Conservation (phyloP, 1,140 invertebrate genomes). For the Drosophila subobscura region DNA sequence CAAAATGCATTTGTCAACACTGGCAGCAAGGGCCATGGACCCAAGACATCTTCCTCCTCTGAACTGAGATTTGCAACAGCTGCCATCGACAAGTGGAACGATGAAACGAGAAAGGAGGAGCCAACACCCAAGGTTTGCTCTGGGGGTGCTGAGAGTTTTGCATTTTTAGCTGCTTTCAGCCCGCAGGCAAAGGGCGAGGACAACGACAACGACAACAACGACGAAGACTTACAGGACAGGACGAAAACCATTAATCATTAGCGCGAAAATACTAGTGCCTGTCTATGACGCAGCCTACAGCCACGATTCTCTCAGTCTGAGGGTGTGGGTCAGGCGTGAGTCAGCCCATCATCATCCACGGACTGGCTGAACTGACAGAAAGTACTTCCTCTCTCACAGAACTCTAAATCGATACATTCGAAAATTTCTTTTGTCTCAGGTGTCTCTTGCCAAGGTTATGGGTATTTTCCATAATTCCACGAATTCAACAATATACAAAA, state of each 20-base stretch:
- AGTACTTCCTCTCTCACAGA: no score
- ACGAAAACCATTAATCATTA: conserved; percentile 78
- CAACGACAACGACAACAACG: conserved; percentile 10
- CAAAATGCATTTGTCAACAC: conserved; percentile 76
- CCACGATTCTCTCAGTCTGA: conserved; percentile 11
- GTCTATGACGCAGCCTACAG: conserved; percentile 33
- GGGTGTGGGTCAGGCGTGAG: no score
- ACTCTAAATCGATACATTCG: no score
- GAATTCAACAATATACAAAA: no score
- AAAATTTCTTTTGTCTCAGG: no score
- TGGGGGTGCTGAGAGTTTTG: conserved; percentile 52
- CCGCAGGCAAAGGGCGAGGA: conserved; percentile 44
- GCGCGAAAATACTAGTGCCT: conserved; percentile 64
- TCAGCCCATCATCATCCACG: no score
- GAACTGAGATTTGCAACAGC: conserved; percentile 77
- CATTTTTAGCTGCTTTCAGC: conserved; percentile 50
- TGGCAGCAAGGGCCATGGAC: conserved; percentile 1
- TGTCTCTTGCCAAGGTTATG: no score
- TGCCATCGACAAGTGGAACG: conserved; percentile 50
- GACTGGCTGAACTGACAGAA: no score
- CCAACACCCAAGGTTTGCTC: no score
- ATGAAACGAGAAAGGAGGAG: not conserved
- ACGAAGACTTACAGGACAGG: conserved; percentile 31
- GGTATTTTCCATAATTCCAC: no score
- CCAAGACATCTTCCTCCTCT: not conserved